These are phyloP conservation scores for Syngnathoides biaculeatus DNA, from an alignment of 2,113 vertebrate genomes.

Conservation along the genomic window DNA sequence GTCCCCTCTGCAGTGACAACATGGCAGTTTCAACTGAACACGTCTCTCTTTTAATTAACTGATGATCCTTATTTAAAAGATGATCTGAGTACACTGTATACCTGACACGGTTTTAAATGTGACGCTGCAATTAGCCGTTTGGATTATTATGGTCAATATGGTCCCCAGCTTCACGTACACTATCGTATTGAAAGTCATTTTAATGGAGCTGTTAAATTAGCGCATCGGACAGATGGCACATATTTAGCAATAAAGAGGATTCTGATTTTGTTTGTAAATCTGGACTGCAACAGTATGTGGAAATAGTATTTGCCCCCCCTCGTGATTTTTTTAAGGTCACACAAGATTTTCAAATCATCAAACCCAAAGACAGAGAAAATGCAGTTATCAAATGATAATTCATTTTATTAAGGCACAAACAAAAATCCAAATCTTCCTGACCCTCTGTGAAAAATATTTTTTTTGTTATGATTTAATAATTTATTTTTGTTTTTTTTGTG, in stretches of 20 bases:
- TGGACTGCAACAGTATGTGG: neutral
- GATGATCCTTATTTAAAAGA: slow-evolving; percentile 35
- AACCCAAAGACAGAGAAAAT: too few species aligned
- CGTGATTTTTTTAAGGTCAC: too few species aligned
- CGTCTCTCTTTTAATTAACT: slow-evolving; percentile 8
- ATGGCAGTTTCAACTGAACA: neutral
- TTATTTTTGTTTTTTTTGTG: too few species aligned
- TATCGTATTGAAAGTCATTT: slow-evolving; percentile 19
- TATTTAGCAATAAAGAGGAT: too few species aligned
- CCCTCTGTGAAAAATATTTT: too few species aligned
- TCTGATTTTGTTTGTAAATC: neutral
- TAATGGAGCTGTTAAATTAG: neutral
- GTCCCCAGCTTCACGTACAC: slow-evolving; percentile 7
- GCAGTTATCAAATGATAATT: too few species aligned
- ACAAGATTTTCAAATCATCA: too few species aligned
- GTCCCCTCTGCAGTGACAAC: slow-evolving; percentile 87
- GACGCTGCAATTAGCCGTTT: slow-evolving; percentile 12
- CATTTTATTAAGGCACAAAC: too few species aligned
- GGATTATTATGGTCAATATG: slow-evolving; percentile 14
- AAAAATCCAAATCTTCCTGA: too few species aligned
- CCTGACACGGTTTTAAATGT: slow-evolving; percentile 32
- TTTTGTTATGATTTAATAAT: too few species aligned
- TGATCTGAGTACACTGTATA: slow-evolving; percentile 46
- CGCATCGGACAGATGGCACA: neutral
- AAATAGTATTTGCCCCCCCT: too few species aligned